phyloP scores from a whole-genome alignment of 2,113 vertebrate genomes.

The Sinosuthora webbiana region DNA sequence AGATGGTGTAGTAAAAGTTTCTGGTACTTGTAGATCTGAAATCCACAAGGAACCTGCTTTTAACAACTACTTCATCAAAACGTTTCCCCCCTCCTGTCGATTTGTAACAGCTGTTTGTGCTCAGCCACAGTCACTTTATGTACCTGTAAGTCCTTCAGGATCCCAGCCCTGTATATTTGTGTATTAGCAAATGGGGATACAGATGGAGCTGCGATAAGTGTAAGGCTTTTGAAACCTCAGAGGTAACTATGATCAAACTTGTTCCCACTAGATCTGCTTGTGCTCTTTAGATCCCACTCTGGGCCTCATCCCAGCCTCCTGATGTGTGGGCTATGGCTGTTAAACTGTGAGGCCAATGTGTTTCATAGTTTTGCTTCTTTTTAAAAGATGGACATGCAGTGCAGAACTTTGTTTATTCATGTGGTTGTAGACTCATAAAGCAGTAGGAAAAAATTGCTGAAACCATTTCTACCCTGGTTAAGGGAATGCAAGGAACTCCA shows the following conservation, averaged over 20 bases:
- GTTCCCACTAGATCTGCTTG: background rate
- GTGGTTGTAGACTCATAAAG: background rate
- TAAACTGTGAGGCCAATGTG: background rate
- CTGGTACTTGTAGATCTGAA: background rate
- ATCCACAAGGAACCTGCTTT: background rate
- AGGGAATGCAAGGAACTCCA: background rate
- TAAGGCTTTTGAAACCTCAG: background rate
- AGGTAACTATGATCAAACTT: background rate
- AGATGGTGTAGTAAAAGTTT: background rate
- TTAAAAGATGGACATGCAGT: background rate
- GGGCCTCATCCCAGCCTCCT: fast-evolving
- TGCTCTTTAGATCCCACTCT: background rate
- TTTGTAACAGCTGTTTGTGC: background rate
- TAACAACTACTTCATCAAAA: background rate
- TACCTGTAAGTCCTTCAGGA: background rate
- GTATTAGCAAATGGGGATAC: background rate
- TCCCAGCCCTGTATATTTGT: background rate
- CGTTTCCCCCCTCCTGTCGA: fast-evolving
- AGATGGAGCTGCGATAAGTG: background rate
- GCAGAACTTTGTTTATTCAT: background rate
- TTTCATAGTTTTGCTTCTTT: background rate
- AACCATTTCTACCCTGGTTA: background rate
- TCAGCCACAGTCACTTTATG: background rate
- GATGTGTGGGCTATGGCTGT: background rate
- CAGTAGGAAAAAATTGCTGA: background rate